These are phyloP conservation scores for Drosophila sturtevanti DNA, from an alignment of 1,140 invertebrate genomes.

Conservation along the genomic window DNA sequence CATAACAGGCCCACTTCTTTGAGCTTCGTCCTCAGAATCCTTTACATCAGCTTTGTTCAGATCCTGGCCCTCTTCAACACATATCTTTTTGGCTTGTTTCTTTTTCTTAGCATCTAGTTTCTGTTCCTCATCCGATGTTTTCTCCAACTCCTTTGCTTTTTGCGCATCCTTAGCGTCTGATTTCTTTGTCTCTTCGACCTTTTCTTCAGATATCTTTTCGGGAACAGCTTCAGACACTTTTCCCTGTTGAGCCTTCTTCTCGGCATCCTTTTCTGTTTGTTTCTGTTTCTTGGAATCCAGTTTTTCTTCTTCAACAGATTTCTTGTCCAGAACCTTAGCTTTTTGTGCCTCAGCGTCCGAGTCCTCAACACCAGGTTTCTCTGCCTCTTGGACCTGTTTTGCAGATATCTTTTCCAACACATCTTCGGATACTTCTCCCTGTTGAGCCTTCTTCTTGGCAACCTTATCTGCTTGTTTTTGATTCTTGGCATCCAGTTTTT, in stretches of 20 bases:
- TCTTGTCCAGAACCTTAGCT: conserved; percentile 1
- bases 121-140: background rate
- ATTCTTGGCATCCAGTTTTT: conserved; percentile 17
- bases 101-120: background rate
- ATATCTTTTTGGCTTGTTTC: background rate
- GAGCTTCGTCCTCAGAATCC: too few species aligned
- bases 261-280: background rate
- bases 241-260: background rate
- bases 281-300: conserved; percentile 5
- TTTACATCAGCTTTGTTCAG: too few species aligned
- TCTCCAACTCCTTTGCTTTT: background rate
- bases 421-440: conserved; percentile 11
- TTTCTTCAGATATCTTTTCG: background rate
- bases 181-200: background rate
- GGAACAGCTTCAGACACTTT: background rate
- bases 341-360: background rate
- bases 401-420: conserved; percentile 11
- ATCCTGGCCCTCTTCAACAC: too few species aligned
- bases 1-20: too few species aligned
- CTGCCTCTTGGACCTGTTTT: background rate
- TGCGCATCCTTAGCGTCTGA: background rate
- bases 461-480: conserved; percentile 7
- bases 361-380: background rate
- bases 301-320: conserved; percentile 23
- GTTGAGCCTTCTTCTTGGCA: background rate